Evolutionary conservation across 2,113 vertebrate species (phyloP).

Genomic region (Triplophysa rosa): DNA sequence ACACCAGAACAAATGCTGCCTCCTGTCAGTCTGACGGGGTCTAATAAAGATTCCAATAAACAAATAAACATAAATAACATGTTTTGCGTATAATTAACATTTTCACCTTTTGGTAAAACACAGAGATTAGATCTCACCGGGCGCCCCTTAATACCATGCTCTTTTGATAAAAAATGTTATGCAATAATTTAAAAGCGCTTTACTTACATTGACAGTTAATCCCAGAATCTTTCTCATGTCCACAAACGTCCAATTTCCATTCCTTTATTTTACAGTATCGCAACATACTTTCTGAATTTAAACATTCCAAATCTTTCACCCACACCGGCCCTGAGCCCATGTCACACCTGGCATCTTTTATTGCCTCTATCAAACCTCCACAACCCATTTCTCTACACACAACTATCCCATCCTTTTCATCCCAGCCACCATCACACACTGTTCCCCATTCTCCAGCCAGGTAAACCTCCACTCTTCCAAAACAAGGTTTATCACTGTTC

Average conservation of each 20-base stretch:
- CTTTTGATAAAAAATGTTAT: rapidly evolving
- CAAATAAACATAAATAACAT: not conserved
- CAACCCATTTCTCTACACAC: constrained; percentile 8
- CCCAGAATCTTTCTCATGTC: not conserved
- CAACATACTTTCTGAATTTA: not conserved
- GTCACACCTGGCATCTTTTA: not conserved
- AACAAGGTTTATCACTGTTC: not conserved
- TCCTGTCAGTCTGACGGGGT: constrained; percentile 19
- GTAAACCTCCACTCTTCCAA: constrained; percentile 25
- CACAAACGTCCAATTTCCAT: not conserved
- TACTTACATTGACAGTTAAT: not conserved
- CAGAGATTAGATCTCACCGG: not conserved
- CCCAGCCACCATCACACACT: constrained; percentile 4
- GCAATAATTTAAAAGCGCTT: not conserved
- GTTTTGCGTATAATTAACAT: not conserved
- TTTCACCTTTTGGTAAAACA: not conserved
- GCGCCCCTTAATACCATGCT: not conserved
- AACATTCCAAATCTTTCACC: not conserved
- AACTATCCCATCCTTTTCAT: not conserved
- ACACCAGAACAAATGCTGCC: not conserved
- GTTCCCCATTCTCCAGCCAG: not conserved
- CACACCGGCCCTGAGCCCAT: not conserved
- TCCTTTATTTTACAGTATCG: not conserved
- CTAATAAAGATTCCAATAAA: not conserved
- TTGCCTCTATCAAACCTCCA: not conserved